These are phyloP conservation scores for Illadopsis cleaveri DNA, from an alignment of 2,113 vertebrate species.

Conservation along the genomic window DNA sequence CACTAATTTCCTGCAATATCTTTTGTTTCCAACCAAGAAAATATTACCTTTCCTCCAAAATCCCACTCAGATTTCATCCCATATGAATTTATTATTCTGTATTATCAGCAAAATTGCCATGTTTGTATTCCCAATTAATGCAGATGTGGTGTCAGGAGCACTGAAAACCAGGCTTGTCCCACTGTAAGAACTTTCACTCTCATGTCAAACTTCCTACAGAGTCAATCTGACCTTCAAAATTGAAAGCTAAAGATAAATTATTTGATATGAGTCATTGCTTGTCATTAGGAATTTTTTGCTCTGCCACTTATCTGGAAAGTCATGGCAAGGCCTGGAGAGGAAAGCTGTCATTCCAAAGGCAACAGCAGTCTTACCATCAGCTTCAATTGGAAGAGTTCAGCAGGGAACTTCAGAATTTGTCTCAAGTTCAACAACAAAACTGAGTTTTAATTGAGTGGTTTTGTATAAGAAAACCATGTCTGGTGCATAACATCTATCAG, in stretches of 20 bases:
- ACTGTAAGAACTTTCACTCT: not conserved
- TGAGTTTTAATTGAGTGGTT: not conserved
- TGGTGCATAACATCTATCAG: not conserved
- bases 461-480: not conserved
- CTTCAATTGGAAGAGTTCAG: not conserved
- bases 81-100: not conserved
- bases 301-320: not conserved
- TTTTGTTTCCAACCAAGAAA: not conserved
- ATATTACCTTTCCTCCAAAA: not conserved
- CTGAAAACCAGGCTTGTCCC: not conserved
- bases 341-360: not conserved
- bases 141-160: not conserved
- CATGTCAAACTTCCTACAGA: not conserved
- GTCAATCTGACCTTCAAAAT: not conserved
- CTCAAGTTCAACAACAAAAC: not conserved
- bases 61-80: not conserved
- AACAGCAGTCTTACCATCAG: not conserved
- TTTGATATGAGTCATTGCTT: not conserved
- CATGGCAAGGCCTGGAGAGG: not conserved
- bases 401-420: not conserved
- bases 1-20: not conserved
- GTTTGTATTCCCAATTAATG: not conserved
- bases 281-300: not conserved
- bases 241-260: not conserved
- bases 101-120: not conserved